Evolutionary conservation across 1,140 invertebrate species (phyloP).

Genomic region (Dermatophagoides farinae): DNA sequence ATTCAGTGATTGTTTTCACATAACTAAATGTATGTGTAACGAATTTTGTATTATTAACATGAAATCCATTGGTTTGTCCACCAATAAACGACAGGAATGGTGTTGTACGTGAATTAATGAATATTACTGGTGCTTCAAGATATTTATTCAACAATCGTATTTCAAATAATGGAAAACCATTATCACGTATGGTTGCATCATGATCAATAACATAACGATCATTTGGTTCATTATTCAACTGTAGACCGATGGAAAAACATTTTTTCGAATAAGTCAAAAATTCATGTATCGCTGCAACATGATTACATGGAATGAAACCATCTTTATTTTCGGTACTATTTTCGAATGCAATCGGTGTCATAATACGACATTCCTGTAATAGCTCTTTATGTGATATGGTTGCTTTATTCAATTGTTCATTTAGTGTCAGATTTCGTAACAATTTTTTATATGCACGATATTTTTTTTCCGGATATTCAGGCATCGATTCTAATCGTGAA

Average conservation of each 20-base stretch:
- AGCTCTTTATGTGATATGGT: not conserved
- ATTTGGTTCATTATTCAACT: not conserved
- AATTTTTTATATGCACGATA: not conserved
- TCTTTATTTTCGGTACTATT: not conserved
- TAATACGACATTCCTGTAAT: constrained; percentile 1
- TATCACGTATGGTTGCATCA: constrained; percentile 3
- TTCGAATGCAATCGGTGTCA: constrained; percentile 9
- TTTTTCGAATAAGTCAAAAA: constrained; percentile 4
- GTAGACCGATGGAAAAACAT: constrained; percentile 4
- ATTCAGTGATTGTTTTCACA: constrained; percentile 3
- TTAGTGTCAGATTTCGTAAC: not conserved
- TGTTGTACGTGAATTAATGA: not conserved
- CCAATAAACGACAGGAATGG: constrained; percentile 9
- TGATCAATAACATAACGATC: constrained; percentile 5
- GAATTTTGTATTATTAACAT: constrained; percentile 8
- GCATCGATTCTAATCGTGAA: not conserved
- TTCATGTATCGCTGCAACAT: not conserved
- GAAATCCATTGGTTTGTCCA: constrained; percentile 9
- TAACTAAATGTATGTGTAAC: constrained; percentile 3
- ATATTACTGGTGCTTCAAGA: not conserved
- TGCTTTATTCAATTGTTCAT: constrained; percentile 6
- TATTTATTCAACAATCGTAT: not conserved
- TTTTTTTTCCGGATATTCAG: not conserved
- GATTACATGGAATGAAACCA: constrained; percentile 4
- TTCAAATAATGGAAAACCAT: constrained; percentile 8